phyloP scores from a whole-genome alignment of 2,797 vertebrate genomes.

The Anguilla obscura region DNA sequence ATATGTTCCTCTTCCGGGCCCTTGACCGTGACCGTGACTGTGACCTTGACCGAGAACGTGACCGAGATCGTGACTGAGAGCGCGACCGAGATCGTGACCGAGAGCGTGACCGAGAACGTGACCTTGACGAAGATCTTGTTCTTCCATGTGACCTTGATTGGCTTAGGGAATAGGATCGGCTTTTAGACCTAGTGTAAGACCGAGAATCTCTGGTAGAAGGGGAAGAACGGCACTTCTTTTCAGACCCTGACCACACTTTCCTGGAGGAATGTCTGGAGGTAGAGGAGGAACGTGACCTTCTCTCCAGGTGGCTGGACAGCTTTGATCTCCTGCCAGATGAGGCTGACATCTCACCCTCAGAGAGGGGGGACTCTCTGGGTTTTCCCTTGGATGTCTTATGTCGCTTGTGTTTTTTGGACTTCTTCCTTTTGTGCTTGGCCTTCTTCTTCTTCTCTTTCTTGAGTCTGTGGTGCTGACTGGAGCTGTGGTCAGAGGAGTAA shows the following conservation, averaged over 20 bases:
- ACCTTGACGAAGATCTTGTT: conserved; percentile 55
- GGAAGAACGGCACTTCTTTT: conserved; percentile 72
- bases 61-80: conserved; percentile 65
- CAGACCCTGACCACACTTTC: conserved; percentile 73
- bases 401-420: conserved; percentile 88
- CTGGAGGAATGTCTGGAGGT: conserved; percentile 69
- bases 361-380: conserved; percentile 51
- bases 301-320: conserved; percentile 60
- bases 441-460: conserved; percentile 91
- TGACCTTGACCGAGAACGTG: conserved; percentile 60
- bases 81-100: conserved; percentile 69
- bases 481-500: conserved; percentile 75
- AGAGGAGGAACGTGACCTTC: conserved; percentile 76
- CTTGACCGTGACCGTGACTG: conserved; percentile 66
- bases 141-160: conserved; percentile 64
- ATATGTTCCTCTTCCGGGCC: conserved; percentile 61
- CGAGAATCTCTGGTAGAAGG: conserved; percentile 72
- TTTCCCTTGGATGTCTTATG: conserved; percentile 73
- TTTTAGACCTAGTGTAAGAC: conserved; percentile 79
- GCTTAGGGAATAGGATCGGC: conserved; percentile 69
- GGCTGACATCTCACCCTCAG: conserved; percentile 70
- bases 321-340: conserved; percentile 73
- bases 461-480: conserved; percentile 68
- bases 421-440: conserved; percentile 84
- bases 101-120: conserved; percentile 61